phyloP scores from a whole-genome alignment of 1,140 invertebrate genomes.

The Neomicropteryx cornuta region DNA sequence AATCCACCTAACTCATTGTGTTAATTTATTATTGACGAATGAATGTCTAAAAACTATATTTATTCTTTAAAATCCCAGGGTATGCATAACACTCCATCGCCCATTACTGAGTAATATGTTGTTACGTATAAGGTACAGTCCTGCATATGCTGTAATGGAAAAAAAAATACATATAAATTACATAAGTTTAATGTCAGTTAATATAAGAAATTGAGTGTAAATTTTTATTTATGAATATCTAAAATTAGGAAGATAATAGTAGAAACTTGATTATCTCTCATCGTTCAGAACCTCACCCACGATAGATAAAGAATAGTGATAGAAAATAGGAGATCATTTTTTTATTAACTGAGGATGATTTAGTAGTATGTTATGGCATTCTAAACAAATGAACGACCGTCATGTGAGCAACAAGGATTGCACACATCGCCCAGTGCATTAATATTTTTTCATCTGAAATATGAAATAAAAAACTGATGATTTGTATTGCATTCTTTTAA shows the following conservation, averaged over 20 bases:
- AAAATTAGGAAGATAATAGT: conserved; percentile 1
- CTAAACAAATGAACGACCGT: too few relatives aligned
- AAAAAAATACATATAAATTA: conserved; percentile 16
- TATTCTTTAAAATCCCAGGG: conserved; percentile 80
- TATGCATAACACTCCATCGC: conserved; percentile 82
- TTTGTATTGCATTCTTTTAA: too few relatives aligned
- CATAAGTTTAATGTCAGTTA: conserved; percentile 22
- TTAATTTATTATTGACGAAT: too few relatives aligned
- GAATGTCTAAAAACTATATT: too few relatives aligned
- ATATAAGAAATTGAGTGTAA: not conserved
- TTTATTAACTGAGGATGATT: not conserved
- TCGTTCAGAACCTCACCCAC: too few relatives aligned
- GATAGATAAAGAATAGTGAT: not conserved
- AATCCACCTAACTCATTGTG: too few relatives aligned
- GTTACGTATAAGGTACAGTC: conserved; percentile 67
- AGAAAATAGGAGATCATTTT: not conserved
- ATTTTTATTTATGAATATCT: not conserved
- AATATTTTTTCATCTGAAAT: too few relatives aligned
- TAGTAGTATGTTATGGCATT: too few relatives aligned
- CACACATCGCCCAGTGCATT: too few relatives aligned
- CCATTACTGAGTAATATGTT: conserved; percentile 84
- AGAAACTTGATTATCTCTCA: not conserved
- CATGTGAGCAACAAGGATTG: too few relatives aligned
- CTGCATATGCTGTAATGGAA: conserved; percentile 32
- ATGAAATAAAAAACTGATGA: too few relatives aligned